Evolutionary conservation across 37 sponge, comb jelly and placozoan species (phyloP), one percentile per base, ranked within the genome.

Genomic region (Beroe forskalii): DNA sequence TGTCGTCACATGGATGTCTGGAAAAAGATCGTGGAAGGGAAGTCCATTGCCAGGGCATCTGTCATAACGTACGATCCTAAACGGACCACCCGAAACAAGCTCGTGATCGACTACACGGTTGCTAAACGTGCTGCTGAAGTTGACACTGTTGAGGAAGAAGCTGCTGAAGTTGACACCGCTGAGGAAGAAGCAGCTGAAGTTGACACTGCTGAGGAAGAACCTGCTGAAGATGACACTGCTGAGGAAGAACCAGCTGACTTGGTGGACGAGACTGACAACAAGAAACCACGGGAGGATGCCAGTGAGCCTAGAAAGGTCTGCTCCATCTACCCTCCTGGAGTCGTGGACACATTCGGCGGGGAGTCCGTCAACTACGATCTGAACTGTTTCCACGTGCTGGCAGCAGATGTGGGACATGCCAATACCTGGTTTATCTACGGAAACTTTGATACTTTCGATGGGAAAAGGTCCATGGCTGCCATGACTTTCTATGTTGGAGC

Each of bases 341-440:
- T 69, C 19, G 32, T 69, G 37, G 72, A 69, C 19, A 69, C 72
- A 20, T 69, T 69, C 17, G 38, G 12, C 72, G 32, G 32, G 72
- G 38, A 69, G 32, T 69, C 72, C 32, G 38, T 32, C 19, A 33
- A 36, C 72, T 69, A 69, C 19, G 72, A 69, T 17, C 72, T 69
- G 17, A 69, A 69, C 6, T 69, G 72, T 33, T 36, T 14, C 38
- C 72, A 69, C 39, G 72, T 69, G 38, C 38, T 69, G 12, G 72
- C 72, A 28, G 72, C 72, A 32, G 32, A 32, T 69, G 27, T 69
- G 12, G 72, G 38, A 1, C 12, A 48, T 48, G 1, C 72, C 12
- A 17, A 27, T 37, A 35, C 38, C 27, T 69, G 72, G 72, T 69
- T 69, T 69, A 36, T 69, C 72, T 69, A 69, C 39, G 72, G 72